phyloP scores from a whole-genome alignment of 2,888 invertebrate species.

The Agrilus mali region DNA sequence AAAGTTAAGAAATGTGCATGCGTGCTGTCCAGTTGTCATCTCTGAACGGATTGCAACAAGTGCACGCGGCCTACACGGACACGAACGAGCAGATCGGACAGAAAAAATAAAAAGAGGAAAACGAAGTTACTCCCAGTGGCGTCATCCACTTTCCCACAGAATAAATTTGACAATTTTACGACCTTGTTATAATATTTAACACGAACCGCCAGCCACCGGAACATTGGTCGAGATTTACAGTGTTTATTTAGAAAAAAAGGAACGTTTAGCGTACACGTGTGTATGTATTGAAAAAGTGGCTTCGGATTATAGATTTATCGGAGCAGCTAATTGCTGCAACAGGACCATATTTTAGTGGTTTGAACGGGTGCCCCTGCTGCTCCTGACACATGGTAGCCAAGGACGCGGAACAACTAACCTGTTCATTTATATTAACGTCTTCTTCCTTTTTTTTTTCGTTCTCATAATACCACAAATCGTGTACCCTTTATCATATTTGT shows the following conservation, averaged over 20 bases:
- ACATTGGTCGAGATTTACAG: constrained; percentile 1
- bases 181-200: constrained; percentile 1
- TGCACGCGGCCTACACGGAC: too few relatives aligned
- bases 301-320: constrained; percentile 17
- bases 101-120: too few relatives aligned
- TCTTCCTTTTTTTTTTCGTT: too few relatives aligned
- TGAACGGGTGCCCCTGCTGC: constrained; percentile 9
- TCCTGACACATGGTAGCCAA: constrained; percentile 13
- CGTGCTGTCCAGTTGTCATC: too few relatives aligned
- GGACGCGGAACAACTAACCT: constrained; percentile 4
- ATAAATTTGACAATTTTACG: constrained; percentile 1
- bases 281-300: constrained; percentile 4
- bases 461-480: too few relatives aligned
- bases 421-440: too few relatives aligned
- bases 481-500: too few relatives aligned
- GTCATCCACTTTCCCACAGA: neutral
- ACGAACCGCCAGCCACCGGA: constrained; percentile 1
- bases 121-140: too few relatives aligned
- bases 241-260: constrained; percentile 1
- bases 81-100: too few relatives aligned
- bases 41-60: too few relatives aligned
- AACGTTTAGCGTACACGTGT: constrained; percentile 6
- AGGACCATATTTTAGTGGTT: constrained; percentile 13
- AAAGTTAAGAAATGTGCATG: too few relatives aligned
- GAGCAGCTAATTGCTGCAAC: constrained; percentile 16